These are phyloP conservation scores for Ciona savignyi DNA, from an alignment of 23 tunicate genomes.

Conservation along the genomic window DNA sequence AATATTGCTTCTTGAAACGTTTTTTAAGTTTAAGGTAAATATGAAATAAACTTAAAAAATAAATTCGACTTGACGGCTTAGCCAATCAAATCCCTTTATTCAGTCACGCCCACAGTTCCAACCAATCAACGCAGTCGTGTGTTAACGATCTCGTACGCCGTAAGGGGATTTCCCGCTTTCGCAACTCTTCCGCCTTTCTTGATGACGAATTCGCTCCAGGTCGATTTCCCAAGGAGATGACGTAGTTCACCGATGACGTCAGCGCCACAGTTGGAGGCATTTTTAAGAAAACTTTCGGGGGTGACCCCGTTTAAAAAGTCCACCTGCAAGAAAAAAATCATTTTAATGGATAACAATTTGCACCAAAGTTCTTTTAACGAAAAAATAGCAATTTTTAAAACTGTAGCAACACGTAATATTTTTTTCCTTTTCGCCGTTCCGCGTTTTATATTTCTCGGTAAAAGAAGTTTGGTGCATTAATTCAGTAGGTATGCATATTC, in stretches of 20 bases:
- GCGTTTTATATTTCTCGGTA: too few relatives aligned
- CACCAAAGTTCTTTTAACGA: too few relatives aligned
- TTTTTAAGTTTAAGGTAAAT: too few relatives aligned
- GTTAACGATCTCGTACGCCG: not conserved
- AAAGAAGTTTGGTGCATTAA: too few relatives aligned
- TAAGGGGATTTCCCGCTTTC: not conserved
- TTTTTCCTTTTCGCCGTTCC: too few relatives aligned
- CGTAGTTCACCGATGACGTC: not conserved
- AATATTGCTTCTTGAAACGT: too few relatives aligned
- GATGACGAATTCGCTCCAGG: not conserved
- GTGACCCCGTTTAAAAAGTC: not conserved
- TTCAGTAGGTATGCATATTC: too few relatives aligned
- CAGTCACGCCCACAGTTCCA: not conserved
- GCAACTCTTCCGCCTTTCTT: not conserved
- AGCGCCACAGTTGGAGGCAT: not conserved
- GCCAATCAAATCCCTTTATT: not conserved
- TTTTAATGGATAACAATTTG: not conserved
- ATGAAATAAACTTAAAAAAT: too few relatives aligned
- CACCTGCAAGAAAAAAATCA: not conserved
- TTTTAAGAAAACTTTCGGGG: not conserved
- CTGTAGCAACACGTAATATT: too few relatives aligned
- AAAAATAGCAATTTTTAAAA: too few relatives aligned
- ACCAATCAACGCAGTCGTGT: not conserved
- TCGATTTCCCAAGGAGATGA: not conserved
- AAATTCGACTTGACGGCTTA: too few relatives aligned